Evolutionary conservation across 2,113 vertebrate genomes (phyloP).

Genomic region (Silurus glanis): DNA sequence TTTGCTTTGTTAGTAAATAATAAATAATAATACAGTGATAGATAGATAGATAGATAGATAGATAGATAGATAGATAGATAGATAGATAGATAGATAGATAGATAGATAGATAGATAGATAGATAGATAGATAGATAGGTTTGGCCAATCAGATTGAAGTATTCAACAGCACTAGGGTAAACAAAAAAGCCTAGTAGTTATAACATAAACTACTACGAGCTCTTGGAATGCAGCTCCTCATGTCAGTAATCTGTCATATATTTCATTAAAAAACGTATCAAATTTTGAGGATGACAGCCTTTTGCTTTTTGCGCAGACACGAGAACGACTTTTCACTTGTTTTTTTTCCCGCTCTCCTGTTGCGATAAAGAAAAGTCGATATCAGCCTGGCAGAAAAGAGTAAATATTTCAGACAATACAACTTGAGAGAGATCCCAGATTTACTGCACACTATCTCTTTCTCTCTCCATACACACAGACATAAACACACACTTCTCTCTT

Average conservation of each 20-base stretch:
- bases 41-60: no score
- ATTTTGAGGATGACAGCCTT: slow-evolving; percentile 71
- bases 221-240: slow-evolving; percentile 33
- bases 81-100: no score
- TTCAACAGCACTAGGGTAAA: not conserved
- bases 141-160: not conserved
- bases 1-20: not conserved
- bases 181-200: not conserved
- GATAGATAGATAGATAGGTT: no score
- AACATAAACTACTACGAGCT: not conserved
- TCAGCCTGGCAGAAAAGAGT: slow-evolving; percentile 62
- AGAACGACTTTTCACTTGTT: slow-evolving; percentile 54
- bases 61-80: no score
- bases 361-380: slow-evolving; percentile 65
- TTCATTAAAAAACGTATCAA: slow-evolving; percentile 58
- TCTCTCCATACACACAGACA: slow-evolving; percentile 15
- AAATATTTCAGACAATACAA: slow-evolving; percentile 74
- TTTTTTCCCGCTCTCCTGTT: slow-evolving; percentile 56
- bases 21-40: not conserved
- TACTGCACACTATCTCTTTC: slow-evolving; percentile 35
- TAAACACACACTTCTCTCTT: not conserved
- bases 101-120: no score
- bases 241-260: slow-evolving; percentile 38
- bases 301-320: slow-evolving; percentile 66
- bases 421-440: slow-evolving; percentile 49